Base-by-base conservation (phyloP, 2,888 invertebrate genomes). In the Apoderus coryli region DNA sequence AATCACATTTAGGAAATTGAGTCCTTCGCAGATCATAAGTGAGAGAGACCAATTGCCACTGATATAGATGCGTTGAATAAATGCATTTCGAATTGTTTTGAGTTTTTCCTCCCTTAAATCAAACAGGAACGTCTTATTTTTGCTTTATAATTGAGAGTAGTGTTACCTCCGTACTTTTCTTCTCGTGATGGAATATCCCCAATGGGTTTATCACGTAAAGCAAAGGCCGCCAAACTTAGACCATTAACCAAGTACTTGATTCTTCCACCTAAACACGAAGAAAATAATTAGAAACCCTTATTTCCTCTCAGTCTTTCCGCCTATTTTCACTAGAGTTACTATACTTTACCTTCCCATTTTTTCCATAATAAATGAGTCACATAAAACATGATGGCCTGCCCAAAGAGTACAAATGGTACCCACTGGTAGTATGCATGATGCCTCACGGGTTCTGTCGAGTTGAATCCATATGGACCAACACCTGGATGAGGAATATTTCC, bases 371-470 rank as follows among this genome's bases (percentile, higher is more conserved):
- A 70, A 54, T 85, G 81, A 1, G 89, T 86, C 42, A 84, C 41
- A 51, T 85, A 84, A 59, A 90, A 90, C 46, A 72, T 60, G 7
- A 88, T 59, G 0, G 81, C 81, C 59, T 86, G 85, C 5, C 72
- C 66, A 52, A 84, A 81, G 2, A 85, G 62, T 0, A 81, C 70
- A 51, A 90, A 88, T 2, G 86, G 88, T 15, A 90, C 90, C 90
- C 90, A 90, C 59, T 90, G 89, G 58, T 90, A 90, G 61, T 90
- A 90, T n/a, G 84, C 84, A 55, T 90, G 89, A 35, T 74, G 68
- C 29, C 74, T 70, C 1, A 75, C 61, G 6, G 54, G 50, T 32
- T 78, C 74, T 2, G 64, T 60, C 0, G 69, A 64, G 29, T 48
- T 45, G 4, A 47, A 36, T 4, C 59, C 59, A 14, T 69, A 60